Evolutionary conservation across 2,797 vertebrate genomes (phyloP).

Genomic region (Sardinella longiceps): DNA sequence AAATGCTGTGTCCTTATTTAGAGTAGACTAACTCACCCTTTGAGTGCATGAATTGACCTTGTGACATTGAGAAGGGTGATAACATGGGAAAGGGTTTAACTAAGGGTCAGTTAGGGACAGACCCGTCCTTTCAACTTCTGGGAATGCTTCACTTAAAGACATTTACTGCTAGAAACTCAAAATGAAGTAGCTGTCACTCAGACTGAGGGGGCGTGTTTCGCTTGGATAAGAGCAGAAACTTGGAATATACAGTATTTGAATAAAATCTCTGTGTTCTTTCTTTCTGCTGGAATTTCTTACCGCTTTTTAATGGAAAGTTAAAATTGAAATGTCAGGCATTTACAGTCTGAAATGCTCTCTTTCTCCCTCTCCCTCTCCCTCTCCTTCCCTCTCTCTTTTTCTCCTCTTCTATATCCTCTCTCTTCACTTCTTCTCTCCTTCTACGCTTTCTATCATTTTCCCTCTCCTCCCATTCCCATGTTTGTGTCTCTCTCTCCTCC

Average conservation of each 20-base stretch:
- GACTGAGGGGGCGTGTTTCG: background rate
- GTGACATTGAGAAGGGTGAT: background rate
- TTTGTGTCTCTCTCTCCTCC: background rate
- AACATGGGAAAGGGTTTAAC: background rate
- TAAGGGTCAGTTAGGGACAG: background rate
- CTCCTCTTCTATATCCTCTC: too few species aligned
- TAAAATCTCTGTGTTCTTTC: too few species aligned
- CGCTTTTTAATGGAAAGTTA: too few species aligned
- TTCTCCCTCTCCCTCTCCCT: background rate
- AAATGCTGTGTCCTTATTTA: background rate
- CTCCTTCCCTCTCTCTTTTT: background rate
- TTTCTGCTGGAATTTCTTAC: too few species aligned
- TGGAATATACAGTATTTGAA: background rate
- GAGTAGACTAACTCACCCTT: too few species aligned
- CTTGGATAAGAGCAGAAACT: background rate
- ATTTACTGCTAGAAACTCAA: background rate
- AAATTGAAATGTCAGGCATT: too few species aligned
- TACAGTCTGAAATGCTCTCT: too few species aligned
- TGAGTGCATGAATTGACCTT: background rate
- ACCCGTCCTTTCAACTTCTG: background rate
- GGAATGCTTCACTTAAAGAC: background rate
- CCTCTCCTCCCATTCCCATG: background rate
- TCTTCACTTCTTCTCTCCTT: too few species aligned
- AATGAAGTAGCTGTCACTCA: background rate
- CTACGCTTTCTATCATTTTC: too few species aligned